Conservation (phyloP, 2,797 vertebrate species). For the Xiphophorus birchmanni region DNA sequence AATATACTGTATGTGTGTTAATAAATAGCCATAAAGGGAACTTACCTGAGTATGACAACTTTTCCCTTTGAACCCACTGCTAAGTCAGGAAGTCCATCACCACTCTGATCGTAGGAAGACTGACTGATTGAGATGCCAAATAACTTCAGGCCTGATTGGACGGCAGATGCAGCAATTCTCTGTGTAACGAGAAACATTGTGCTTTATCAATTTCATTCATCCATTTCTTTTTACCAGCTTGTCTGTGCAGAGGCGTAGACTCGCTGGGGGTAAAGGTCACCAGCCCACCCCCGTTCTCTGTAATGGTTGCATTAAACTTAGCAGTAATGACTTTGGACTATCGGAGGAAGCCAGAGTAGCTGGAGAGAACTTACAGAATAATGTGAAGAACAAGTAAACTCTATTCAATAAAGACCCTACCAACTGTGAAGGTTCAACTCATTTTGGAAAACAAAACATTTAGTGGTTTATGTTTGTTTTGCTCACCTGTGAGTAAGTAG, state of each 20-base stretch:
- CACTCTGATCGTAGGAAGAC: slow-evolving; percentile 77
- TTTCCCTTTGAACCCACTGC: slow-evolving; percentile 81
- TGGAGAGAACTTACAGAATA: not conserved
- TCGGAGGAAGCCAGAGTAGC: not conserved
- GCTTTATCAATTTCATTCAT: not conserved
- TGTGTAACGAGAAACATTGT: slow-evolving; percentile 28
- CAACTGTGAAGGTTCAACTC: not conserved
- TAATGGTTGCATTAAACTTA: no score
- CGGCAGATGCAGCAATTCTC: slow-evolving; percentile 74
- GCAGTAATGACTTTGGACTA: not conserved
- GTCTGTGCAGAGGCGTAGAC: no score
- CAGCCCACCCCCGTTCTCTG: no score
- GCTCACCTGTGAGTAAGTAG: slow-evolving; percentile 73
- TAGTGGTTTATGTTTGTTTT: not conserved
- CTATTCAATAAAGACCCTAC: no score
- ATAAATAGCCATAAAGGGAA: rapidly evolving
- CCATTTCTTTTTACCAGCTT: no score
- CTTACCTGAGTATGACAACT: slow-evolving; percentile 83
- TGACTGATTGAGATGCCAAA: slow-evolving; percentile 84
- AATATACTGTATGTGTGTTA: not conserved
- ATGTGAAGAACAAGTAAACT: not conserved
- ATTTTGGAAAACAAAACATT: not conserved
- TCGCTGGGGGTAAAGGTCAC: no score
- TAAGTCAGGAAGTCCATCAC: slow-evolving; percentile 80
- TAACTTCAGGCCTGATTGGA: slow-evolving; percentile 64